A percentile compares a stretch with the other conserved stretches of the same genome.
These are phyloP conservation scores for Eretmodus cyanostictus DNA, from an alignment of 2,113 vertebrate species.

Conservation along the genomic window DNA sequence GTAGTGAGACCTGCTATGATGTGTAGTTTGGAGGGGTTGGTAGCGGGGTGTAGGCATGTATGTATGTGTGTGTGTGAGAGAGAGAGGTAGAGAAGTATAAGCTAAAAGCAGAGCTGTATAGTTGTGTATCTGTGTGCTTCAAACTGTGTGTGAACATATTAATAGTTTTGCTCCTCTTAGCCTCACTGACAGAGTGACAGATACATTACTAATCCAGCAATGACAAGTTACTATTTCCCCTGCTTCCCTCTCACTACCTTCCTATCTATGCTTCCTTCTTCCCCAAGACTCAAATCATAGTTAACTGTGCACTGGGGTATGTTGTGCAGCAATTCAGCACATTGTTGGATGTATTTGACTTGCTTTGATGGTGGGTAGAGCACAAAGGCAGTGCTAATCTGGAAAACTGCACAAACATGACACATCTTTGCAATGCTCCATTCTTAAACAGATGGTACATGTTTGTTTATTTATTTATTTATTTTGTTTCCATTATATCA, in stretches of 20 bases:
- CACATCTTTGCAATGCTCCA: not conserved
- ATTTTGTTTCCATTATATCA: not conserved
- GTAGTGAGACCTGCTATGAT: not conserved
- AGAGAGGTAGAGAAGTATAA: not conserved
- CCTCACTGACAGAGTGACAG: conserved; percentile 53
- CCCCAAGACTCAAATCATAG: conserved; percentile 8
- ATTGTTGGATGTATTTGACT: not conserved
- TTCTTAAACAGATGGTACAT: not conserved
- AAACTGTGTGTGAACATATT: conserved; percentile 33
- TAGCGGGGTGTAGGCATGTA: not conserved
- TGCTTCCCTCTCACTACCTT: not conserved
- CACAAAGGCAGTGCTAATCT: not conserved
- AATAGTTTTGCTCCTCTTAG: conserved; percentile 57
- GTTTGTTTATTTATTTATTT: not conserved
- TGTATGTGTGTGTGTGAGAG: not conserved
- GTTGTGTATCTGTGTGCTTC: not conserved
- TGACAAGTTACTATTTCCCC: conserved; percentile 49
- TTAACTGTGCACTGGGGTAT: not conserved
- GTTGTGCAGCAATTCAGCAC: not conserved
- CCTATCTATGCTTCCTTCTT: not conserved
- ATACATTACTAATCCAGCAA: conserved; percentile 56
- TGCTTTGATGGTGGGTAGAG: not conserved
- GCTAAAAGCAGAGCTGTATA: not conserved
- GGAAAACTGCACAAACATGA: not conserved
- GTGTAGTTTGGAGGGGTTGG: not conserved